These are phyloP conservation scores for Apis cerana DNA, from an alignment of 1,140 invertebrate species.

Conservation along the genomic window DNA sequence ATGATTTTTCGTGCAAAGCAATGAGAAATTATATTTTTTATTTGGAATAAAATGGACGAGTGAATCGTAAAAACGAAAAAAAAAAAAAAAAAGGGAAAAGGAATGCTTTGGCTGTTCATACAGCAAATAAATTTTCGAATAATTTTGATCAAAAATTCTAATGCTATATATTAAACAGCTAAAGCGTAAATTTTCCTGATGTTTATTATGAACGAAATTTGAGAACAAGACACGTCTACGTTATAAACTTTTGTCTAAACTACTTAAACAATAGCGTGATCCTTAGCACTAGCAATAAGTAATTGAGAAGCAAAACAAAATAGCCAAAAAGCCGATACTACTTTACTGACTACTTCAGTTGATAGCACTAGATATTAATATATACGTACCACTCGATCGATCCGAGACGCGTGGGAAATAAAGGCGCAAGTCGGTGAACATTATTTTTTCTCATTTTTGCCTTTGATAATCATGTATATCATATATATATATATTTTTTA, in stretches of 20 bases:
- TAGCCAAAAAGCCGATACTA: constrained; percentile 73
- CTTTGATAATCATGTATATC: constrained; percentile 31
- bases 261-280: constrained; percentile 30
- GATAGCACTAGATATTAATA: constrained; percentile 65
- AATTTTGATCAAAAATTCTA: background rate
- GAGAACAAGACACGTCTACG: background rate
- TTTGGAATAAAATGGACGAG: background rate
- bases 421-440: constrained; percentile 81
- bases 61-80: background rate
- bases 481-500: background rate
- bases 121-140: background rate
- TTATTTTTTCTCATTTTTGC: constrained; percentile 69
- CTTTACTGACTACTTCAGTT: constrained; percentile 64
- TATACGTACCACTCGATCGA: constrained; percentile 81
- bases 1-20: background rate
- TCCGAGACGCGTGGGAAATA: constrained; percentile 82
- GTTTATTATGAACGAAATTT: background rate
- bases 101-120: constrained; percentile 12
- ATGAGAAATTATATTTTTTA: background rate
- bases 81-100: too few species aligned
- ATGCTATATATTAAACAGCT: background rate
- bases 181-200: constrained; percentile 9
- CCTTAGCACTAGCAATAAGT: constrained; percentile 15
- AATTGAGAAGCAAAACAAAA: constrained; percentile 57
- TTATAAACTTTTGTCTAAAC: constrained; percentile 8